phyloP scores from a whole-genome alignment of 2,113 vertebrate genomes.

The Carlito syrichta region DNA sequence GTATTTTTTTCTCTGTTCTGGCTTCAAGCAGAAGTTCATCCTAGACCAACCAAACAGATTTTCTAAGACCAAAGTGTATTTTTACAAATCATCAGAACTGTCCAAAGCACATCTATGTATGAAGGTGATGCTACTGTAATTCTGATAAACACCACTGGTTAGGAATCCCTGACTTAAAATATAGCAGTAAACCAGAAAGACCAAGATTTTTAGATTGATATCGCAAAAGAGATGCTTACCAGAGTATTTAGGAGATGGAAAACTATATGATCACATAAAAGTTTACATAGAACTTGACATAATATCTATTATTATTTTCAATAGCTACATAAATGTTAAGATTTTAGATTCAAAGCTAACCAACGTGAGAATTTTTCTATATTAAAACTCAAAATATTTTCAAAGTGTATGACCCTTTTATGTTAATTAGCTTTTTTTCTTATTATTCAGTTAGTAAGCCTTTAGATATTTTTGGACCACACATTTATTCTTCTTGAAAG shows the following conservation, averaged over 20 bases:
- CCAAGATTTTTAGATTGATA: not conserved
- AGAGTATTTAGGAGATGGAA: not conserved
- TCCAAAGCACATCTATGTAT: too few species aligned
- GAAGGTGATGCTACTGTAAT: not conserved
- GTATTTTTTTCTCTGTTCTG: not conserved
- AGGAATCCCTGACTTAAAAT: not conserved
- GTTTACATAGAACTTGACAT: not conserved
- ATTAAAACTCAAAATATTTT: not conserved
- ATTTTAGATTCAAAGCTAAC: not conserved
- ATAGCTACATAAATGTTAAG: not conserved
- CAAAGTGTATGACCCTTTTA: not conserved
- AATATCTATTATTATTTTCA: not conserved
- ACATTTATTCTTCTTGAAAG: not conserved
- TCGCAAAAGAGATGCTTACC: not conserved
- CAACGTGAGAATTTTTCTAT: not conserved
- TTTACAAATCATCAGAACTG: not conserved
- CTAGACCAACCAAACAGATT: not conserved
- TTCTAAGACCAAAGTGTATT: not conserved
- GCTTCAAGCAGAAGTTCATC: not conserved
- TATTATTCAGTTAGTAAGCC: not conserved
- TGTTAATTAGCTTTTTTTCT: not conserved
- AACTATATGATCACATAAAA: not conserved
- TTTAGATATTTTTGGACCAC: not conserved
- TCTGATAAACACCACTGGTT: not conserved
- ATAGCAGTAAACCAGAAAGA: not conserved